Evolutionary conservation across 1,140 invertebrate genomes (phyloP).

Genomic region (Cepaea nemoralis): DNA sequence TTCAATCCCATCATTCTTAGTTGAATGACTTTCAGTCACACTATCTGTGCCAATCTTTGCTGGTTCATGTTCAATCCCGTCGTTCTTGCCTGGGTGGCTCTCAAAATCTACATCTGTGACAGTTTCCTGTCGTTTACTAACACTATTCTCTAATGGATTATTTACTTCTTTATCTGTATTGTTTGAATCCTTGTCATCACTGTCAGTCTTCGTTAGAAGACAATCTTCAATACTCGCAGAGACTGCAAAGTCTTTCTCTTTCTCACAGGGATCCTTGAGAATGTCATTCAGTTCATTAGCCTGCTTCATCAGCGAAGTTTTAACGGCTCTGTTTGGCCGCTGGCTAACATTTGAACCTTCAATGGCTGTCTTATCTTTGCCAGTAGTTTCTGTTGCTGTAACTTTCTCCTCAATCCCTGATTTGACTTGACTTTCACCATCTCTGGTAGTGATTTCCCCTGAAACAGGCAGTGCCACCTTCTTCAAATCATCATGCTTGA

Average conservation of each 20-base stretch:
- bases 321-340: not conserved
- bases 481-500: not conserved
- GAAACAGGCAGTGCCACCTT: not conserved
- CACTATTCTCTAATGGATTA: no score
- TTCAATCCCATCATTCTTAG: not conserved
- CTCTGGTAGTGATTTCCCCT: not conserved
- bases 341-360: not conserved
- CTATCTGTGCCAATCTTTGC: not conserved
- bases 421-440: not conserved
- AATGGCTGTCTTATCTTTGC: not conserved
- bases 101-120: no score
- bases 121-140: no score
- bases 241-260: not conserved
- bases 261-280: not conserved
- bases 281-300: not conserved
- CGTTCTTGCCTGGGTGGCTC: no score
- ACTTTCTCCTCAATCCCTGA: not conserved
- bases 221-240: not conserved
- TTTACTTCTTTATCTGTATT: no score
- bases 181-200: not conserved
- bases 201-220: not conserved
- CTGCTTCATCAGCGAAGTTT: not conserved
- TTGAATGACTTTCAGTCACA: not conserved
- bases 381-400: not conserved
- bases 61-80: no score